These are phyloP conservation scores for Polietes domitor DNA, from an alignment of 2,888 invertebrate species.

Conservation along the genomic window DNA sequence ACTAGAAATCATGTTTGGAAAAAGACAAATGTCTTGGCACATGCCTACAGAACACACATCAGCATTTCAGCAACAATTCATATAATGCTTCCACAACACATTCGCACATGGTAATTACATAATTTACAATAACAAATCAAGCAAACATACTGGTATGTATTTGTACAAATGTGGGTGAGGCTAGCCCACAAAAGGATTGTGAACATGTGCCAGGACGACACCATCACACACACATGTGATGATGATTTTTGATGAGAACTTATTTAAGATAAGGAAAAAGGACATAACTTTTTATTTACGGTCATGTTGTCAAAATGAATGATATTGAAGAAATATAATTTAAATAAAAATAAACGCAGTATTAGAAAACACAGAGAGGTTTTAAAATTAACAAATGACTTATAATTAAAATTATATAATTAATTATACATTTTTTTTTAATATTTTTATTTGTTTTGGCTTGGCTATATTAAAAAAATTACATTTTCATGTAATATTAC, in stretches of 20 bases:
- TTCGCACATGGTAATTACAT: slow-evolving; percentile 38
- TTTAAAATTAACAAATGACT: too few relatives aligned
- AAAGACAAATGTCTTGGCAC: slow-evolving; percentile 39
- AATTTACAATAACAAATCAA: slow-evolving; percentile 1
- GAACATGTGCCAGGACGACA: neutral
- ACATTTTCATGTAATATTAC: too few relatives aligned
- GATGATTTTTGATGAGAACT: neutral
- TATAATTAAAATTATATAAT: too few relatives aligned
- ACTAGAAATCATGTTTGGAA: slow-evolving; percentile 3
- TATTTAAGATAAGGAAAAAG: too few relatives aligned
- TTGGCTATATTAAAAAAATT: too few relatives aligned
- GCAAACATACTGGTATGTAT: neutral
- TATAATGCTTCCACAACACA: slow-evolving; percentile 28
- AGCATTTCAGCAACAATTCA: slow-evolving; percentile 36
- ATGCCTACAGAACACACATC: slow-evolving; percentile 34
- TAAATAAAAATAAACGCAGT: too few relatives aligned
- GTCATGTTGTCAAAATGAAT: too few relatives aligned
- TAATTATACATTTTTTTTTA: too few relatives aligned
- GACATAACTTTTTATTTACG: too few relatives aligned
- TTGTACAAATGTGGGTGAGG: neutral
- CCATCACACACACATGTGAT: neutral
- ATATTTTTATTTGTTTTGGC: too few relatives aligned
- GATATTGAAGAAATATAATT: too few relatives aligned
- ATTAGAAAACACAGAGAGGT: too few relatives aligned
- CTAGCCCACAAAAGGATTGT: neutral